phyloP scores from a whole-genome alignment of 2,113 vertebrate species.

The Lasiurus cinereus region DNA sequence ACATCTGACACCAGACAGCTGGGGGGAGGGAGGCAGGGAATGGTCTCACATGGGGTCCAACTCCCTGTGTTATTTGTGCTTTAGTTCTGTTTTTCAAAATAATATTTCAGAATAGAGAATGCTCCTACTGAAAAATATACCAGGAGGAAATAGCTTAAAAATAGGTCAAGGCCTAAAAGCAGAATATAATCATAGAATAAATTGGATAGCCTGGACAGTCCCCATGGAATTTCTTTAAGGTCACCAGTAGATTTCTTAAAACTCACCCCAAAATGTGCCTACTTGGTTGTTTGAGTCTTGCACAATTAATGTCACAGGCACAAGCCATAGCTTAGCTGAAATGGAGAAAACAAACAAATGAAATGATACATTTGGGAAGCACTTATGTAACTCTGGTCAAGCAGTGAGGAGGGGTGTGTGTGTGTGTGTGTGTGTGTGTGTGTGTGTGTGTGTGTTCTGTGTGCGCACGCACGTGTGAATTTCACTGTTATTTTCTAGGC shows the following conservation, averaged over 20 bases:
- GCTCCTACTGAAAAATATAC: constrained; percentile 52
- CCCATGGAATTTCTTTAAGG: constrained; percentile 61
- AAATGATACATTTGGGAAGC: neutral
- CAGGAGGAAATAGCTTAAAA: constrained; percentile 65
- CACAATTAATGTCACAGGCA: constrained; percentile 53
- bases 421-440: neutral
- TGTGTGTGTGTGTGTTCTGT: neutral
- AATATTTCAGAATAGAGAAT: constrained; percentile 43
- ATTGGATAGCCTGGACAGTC: constrained; percentile 48
- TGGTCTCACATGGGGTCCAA: neutral
- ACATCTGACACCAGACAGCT: neutral
- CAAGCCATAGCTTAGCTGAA: neutral
- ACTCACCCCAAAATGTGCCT: constrained; percentile 18
- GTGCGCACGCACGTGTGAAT: neutral
- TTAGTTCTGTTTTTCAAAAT: constrained; percentile 47
- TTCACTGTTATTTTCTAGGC: neutral
- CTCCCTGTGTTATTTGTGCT: neutral
- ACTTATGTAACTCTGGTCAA: neutral
- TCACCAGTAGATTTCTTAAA: constrained; percentile 69
- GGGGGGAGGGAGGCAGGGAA: too few species aligned
- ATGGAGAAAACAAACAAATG: constrained; percentile 46
- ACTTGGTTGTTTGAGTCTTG: constrained; percentile 30
- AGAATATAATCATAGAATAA: constrained; percentile 65
- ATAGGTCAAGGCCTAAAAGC: constrained; percentile 74
- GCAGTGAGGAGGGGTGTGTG: neutral